These are phyloP conservation scores for Arrhopalites spinosus DNA, from an alignment of 2,888 invertebrate genomes.

Conservation along the genomic window DNA sequence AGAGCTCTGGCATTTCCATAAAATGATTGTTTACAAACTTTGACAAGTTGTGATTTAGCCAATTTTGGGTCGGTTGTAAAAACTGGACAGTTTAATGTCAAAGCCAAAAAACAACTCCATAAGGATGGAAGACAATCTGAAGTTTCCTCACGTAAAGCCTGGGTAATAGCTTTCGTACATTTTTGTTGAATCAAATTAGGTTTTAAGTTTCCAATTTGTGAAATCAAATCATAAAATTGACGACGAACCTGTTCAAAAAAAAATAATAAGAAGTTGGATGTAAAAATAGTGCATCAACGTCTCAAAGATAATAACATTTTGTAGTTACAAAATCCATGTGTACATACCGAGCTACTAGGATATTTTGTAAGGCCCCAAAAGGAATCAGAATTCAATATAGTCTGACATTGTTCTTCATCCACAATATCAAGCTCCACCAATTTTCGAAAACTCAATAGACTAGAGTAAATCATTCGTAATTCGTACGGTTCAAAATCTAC, in stretches of 20 bases:
- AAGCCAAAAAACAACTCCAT: constrained; percentile 51
- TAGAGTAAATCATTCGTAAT: constrained; percentile 39
- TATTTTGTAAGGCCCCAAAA: constrained; percentile 35
- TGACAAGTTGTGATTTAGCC: constrained; percentile 46
- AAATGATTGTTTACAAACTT: constrained; percentile 66
- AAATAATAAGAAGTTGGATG: background rate
- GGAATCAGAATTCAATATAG: constrained; percentile 5
- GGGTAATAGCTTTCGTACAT: constrained; percentile 31
- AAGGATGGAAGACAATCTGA: constrained; percentile 35
- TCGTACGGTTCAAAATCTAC: constrained; percentile 44
- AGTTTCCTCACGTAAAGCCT: constrained; percentile 32
- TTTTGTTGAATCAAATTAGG: constrained; percentile 32
- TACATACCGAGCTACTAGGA: constrained; percentile 15
- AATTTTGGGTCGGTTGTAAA: constrained; percentile 46
- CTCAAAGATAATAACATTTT: too few species aligned
- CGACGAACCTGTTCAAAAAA: constrained; percentile 42
- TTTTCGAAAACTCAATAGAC: constrained; percentile 35
- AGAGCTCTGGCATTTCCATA: constrained; percentile 76
- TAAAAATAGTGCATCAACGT: constrained; percentile 11
- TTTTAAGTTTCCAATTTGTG: constrained; percentile 35
- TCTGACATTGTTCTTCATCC: constrained; percentile 23
- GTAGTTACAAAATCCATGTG: too few species aligned
- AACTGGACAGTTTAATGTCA: constrained; percentile 44
- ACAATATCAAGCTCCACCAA: constrained; percentile 40
- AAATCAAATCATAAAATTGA: constrained; percentile 44